phyloP scores from a whole-genome alignment of 2,888 invertebrate genomes.

The Amphimallon solstitiale region DNA sequence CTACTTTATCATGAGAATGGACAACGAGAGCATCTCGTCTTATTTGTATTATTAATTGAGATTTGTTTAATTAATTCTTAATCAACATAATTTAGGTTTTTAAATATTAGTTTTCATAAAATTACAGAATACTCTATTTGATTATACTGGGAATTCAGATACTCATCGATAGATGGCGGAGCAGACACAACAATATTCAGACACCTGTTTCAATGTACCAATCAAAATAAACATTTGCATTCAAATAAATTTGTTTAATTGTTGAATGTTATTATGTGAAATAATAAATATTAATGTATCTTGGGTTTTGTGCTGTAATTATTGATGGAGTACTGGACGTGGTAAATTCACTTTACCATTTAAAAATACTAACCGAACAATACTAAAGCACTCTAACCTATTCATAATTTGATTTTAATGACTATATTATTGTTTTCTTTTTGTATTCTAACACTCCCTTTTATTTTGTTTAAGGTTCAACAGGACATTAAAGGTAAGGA shows the following conservation, averaged over 20 bases:
- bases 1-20: too few species aligned
- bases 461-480: neutral
- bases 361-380: neutral
- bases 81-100: too few species aligned
- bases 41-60: too few species aligned
- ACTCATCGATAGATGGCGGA: neutral
- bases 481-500: slow-evolving; percentile 7
- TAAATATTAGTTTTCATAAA: too few species aligned
- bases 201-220: slow-evolving; percentile 18
- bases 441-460: too few species aligned
- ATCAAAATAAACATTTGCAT: slow-evolving; percentile 23
- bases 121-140: neutral
- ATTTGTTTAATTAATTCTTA: too few species aligned
- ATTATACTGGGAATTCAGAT: neutral
- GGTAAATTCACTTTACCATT: neutral
- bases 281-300: too few species aligned
- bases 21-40: too few species aligned
- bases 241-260: neutral
- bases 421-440: too few species aligned
- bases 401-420: too few species aligned
- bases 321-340: neutral
- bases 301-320: too few species aligned
- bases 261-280: neutral
- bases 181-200: neutral
- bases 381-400: too few species aligned